Evolutionary conservation across 2,797 vertebrate genomes (phyloP).

Genomic region (Urosaurus nigricauda): DNA sequence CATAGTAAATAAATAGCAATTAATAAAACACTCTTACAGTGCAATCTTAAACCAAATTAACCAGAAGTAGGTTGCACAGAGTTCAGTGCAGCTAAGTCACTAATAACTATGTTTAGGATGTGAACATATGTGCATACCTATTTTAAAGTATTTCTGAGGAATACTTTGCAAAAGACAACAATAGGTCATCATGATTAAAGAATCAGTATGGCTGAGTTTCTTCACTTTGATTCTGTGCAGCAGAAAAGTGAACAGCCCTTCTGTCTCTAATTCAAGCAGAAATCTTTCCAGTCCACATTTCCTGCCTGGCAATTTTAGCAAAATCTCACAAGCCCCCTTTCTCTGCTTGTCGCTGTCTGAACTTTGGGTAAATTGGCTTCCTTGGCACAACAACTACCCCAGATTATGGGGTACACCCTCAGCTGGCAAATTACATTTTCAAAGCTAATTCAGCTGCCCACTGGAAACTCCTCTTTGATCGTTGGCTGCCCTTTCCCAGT

Average conservation of each 20-base stretch:
- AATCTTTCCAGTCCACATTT: slow-evolving; percentile 54
- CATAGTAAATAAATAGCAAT: not conserved
- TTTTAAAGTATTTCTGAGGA: slow-evolving; percentile 54
- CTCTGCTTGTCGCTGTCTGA: not conserved
- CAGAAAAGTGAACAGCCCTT: slow-evolving; percentile 33
- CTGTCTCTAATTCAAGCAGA: slow-evolving; percentile 43
- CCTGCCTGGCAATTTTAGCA: slow-evolving; percentile 50
- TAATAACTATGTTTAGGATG: slow-evolving; percentile 20
- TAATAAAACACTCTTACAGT: not conserved
- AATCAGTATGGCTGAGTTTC: slow-evolving; percentile 38
- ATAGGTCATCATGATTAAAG: slow-evolving; percentile 47
- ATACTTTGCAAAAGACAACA: slow-evolving; percentile 47
- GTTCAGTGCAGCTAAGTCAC: not conserved
- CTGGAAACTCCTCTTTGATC: slow-evolving; percentile 45
- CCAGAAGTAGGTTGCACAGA: not conserved
- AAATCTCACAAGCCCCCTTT: slow-evolving; percentile 52
- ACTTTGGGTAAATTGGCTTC: slow-evolving; percentile 16
- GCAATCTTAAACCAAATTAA: not conserved
- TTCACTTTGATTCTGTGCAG: slow-evolving; percentile 54
- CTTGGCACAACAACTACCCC: slow-evolving; percentile 5
- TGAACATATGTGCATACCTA: slow-evolving; percentile 43
- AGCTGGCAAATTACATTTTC: slow-evolving; percentile 39
- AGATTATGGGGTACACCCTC: slow-evolving; percentile 7
- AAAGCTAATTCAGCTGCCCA: slow-evolving; percentile 41
- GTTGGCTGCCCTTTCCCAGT: slow-evolving; percentile 22